phyloP scores from a whole-genome alignment of 2,888 invertebrate genomes.

The Colostygia pectinataria region DNA sequence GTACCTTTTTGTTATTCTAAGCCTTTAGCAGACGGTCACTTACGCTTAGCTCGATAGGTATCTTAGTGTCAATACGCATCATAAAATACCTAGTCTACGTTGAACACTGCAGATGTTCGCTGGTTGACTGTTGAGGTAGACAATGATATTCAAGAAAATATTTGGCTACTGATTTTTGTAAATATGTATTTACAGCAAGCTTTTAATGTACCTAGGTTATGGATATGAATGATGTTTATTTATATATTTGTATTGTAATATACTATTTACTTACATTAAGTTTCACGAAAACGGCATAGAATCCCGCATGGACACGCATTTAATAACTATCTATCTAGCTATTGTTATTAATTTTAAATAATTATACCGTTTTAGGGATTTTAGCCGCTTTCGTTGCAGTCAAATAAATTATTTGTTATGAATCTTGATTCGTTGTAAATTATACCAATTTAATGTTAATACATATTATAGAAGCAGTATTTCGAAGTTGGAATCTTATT shows the following conservation, averaged over 20 bases:
- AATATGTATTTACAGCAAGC: conserved; percentile 58
- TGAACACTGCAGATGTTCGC: conserved; percentile 44
- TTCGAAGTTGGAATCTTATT: conserved; percentile 62
- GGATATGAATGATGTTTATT: conserved; percentile 64
- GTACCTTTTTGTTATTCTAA: no score
- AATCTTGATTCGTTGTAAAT: conserved; percentile 64
- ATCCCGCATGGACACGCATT: conserved; percentile 57
- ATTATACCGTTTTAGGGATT: no score
- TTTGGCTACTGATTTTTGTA: conserved; percentile 43
- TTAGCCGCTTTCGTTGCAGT: conserved; percentile 60
- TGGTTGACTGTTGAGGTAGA: no score
- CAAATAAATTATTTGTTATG: conserved; percentile 58
- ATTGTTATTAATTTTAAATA: no score
- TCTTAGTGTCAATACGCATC: no score
- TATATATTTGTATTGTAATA: conserved; percentile 58
- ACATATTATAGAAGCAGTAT: conserved; percentile 78
- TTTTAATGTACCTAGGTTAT: conserved; percentile 67
- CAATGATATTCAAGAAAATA: conserved; percentile 38
- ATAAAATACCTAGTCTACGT: background rate
- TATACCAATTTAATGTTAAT: conserved; percentile 62
- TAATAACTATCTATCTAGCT: conserved; percentile 52
- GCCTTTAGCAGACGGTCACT: no score
- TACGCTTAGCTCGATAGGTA: no score
- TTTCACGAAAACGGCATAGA: conserved; percentile 59
- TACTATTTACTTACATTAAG: conserved; percentile 59